These are phyloP conservation scores for Blastomussa wellsi DNA, from an alignment of 92 coral and sea anemone genomes.

Conservation along the genomic window DNA sequence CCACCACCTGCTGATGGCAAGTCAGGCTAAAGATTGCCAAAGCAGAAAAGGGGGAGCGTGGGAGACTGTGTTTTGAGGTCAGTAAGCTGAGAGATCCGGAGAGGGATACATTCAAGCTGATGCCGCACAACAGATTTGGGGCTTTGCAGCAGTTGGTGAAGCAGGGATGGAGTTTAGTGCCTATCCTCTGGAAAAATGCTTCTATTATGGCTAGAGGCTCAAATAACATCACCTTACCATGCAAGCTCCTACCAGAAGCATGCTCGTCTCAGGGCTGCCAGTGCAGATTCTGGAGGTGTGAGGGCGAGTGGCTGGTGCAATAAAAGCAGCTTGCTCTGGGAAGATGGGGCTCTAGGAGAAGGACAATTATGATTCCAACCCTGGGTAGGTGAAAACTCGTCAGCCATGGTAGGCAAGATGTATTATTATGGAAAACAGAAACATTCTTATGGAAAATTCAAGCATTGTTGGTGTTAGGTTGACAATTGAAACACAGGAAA, in stretches of 20 bases:
- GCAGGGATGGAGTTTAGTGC: background rate
- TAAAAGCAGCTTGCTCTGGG: slow-evolving; percentile 5
- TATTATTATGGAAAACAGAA: too few relatives aligned
- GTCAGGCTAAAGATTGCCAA: too few relatives aligned
- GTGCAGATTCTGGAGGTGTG: background rate
- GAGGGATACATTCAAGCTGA: too few relatives aligned
- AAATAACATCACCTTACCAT: background rate
- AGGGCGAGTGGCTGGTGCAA: slow-evolving; percentile 1
- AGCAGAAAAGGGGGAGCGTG: too few relatives aligned
- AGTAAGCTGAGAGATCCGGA: too few relatives aligned
- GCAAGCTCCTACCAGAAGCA: background rate
- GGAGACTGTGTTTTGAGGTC: too few relatives aligned
- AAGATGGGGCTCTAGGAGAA: background rate
- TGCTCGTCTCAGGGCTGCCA: background rate
- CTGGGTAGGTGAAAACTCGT: background rate
- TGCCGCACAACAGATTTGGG: too few relatives aligned
- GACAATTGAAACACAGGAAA: too few relatives aligned
- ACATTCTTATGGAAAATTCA: too few relatives aligned
- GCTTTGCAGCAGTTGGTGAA: too few relatives aligned
- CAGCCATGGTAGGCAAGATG: background rate
- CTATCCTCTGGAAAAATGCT: background rate
- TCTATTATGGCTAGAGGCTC: background rate
- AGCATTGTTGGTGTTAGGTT: too few relatives aligned
- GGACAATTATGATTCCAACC: background rate
- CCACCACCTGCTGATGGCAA: too few relatives aligned